phyloP scores from a whole-genome alignment of 2,888 invertebrate species.

The Rotaria macrura region DNA sequence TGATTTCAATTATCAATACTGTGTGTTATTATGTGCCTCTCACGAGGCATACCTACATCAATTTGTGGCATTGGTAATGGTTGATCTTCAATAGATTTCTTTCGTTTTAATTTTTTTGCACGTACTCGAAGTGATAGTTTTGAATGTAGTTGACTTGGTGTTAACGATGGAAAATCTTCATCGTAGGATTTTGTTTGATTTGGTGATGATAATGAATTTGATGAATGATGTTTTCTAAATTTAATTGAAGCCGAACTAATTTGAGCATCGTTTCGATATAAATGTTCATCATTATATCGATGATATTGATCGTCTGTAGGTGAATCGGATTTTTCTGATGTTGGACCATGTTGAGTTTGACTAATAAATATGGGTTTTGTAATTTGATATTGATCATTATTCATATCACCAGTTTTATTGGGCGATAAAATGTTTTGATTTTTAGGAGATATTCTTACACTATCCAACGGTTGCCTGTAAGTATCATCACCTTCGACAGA shows the following conservation, averaged over 20 bases:
- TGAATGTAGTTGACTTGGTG: not conserved
- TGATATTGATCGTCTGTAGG: not conserved
- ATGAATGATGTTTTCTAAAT: not conserved
- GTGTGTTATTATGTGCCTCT: not conserved
- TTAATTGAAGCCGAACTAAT: not conserved
- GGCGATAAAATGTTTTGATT: not conserved
- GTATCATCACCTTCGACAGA: not conserved
- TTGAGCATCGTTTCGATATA: not conserved
- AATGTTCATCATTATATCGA: not conserved
- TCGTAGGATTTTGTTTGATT: not conserved
- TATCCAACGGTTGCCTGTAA: not conserved
- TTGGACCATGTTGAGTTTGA: not conserved
- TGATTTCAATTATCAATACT: not conserved
- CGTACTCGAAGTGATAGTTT: too few species aligned
- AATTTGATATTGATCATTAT: not conserved
- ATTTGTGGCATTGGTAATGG: not conserved
- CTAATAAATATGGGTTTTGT: not conserved
- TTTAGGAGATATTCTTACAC: not conserved
- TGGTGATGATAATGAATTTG: not conserved
- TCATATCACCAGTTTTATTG: not conserved
- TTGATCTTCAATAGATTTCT: not conserved
- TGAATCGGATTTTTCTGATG: not conserved
- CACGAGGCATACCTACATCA: not conserved
- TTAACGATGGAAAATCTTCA: not conserved
- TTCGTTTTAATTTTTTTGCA: not conserved